These are phyloP conservation scores for Epinephelus cyanopodus DNA, from an alignment of 2,113 vertebrate species.

Conservation along the genomic window DNA sequence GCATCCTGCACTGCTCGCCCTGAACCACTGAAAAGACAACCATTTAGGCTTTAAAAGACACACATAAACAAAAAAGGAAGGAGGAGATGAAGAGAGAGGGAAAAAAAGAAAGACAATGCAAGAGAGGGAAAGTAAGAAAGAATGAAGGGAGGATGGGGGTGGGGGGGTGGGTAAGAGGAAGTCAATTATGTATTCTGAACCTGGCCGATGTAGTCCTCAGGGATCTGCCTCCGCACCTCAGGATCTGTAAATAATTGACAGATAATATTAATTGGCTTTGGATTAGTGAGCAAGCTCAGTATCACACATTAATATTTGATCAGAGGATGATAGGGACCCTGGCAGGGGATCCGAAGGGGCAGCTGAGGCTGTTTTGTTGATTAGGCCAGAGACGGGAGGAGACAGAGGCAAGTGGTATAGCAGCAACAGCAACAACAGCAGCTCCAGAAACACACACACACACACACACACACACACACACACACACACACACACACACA, in stretches of 20 bases:
- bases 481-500: conserved; percentile 74
- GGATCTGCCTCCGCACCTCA: conserved; percentile 98
- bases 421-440: conserved; percentile 62
- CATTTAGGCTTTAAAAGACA: conserved; percentile 84
- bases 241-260: conserved; percentile 99
- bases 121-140: conserved; percentile 62
- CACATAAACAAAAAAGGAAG: conserved; percentile 80
- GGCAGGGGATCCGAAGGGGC: conserved; percentile 97
- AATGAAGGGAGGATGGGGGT: conserved; percentile 55
- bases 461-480: conserved; percentile 71
- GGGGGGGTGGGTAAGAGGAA: conserved; percentile 80
- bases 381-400: conserved; percentile 92
- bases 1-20: conserved; percentile 58
- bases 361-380: conserved; percentile 97
- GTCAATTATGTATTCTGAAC: conserved; percentile 99
- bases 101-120: conserved; percentile 54
- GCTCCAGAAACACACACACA: conserved; percentile 76
- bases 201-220: conserved; percentile 98
- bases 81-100: conserved; percentile 62
- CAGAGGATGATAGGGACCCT: conserved; percentile 99
- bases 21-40: conserved; percentile 74
- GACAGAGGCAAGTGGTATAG: conserved; percentile 83
- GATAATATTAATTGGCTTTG: conserved; percentile 99
- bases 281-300: conserved; percentile 99
- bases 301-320: conserved; percentile 99